Evolutionary conservation across 2,797 vertebrate species (phyloP), one percentile per base, ranked within the genome.

Genomic region (Diceros bicornis): DNA sequence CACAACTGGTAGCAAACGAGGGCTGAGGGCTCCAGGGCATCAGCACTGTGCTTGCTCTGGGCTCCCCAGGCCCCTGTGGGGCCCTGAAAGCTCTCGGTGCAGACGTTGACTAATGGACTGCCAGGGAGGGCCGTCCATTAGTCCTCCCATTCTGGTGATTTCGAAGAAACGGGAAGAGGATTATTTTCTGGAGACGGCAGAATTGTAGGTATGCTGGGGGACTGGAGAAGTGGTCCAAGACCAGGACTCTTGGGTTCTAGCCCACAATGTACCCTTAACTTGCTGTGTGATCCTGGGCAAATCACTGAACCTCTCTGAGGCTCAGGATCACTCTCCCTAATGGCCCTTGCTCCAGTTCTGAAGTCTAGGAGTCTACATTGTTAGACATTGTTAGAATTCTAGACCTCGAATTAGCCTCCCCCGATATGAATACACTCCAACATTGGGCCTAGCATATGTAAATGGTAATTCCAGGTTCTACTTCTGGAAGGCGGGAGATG

Each of bases 201-300:
- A 64, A 52, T 4, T 75, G 59, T 18, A 6, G 50, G 66, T 21
- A 23, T 44, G 44, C 52, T 6, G 6, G 14, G 16, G 75, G 20
- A 86, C 6, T 47, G 41, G n/a, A 61, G 0, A 10, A 34, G 2
- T 68, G 47, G 55, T 71, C 27, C 6, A 12, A 20, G n/a, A 72
- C 18, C 82, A 78, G 57, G 7, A 81, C 79, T 57, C 74, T 55
- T 84, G 81, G 44, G 27, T 50, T 32, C 71, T 13, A 69, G 57
- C 6, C 50, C n/a, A 55, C 18, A 78, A 3, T 37, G 6, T 57
- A 41, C 82, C 55, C 87, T 34, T 69, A 66, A 77, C 11, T 74
- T 79, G 52, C 66, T 61, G 52, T 57, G 47, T 86, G 82, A 95
- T 47, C 69, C 23, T 79, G 44, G n/a, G 21, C 20, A 82, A 66